A percentile compares a stretch with the other conserved stretches of the same genome.
Evolutionary conservation across 1,140 invertebrate genomes (phyloP).

Genomic region (Pseudomyrmex dendroicus): DNA sequence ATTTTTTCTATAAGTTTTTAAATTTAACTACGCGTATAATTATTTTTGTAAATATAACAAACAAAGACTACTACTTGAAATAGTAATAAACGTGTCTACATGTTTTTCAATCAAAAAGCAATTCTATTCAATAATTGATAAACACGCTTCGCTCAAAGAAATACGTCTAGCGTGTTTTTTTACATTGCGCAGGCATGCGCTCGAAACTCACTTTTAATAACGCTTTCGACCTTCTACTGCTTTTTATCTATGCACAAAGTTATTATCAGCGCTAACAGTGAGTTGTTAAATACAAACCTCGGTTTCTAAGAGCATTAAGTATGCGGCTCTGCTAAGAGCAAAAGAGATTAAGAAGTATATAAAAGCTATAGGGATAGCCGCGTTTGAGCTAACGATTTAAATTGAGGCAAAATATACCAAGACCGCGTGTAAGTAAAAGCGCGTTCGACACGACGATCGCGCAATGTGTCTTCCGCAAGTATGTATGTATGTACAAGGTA

Average conservation of each 20-base stretch:
- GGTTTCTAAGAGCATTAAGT: conserved; percentile 74
- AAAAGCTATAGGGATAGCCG: not conserved
- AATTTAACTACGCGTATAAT: not conserved
- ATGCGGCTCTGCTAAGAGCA: conserved; percentile 69
- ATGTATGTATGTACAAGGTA: not conserved
- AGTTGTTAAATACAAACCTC: conserved; percentile 73
- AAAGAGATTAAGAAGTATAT: conserved; percentile 67
- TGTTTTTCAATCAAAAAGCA: conserved; percentile 25
- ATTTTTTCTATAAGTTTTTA: too few relatives aligned
- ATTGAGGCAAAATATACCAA: conserved; percentile 64
- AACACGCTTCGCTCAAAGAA: not conserved
- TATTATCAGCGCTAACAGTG: conserved; percentile 69
- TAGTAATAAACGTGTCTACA: conserved; percentile 24
- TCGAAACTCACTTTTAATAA: conserved; percentile 55
- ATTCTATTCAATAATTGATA: not conserved
- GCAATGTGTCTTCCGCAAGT: conserved; percentile 60
- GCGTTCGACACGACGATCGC: not conserved
- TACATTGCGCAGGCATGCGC: conserved; percentile 4
- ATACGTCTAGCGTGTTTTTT: conserved; percentile 33
- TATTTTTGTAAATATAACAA: conserved; percentile 16
- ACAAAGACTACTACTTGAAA: not conserved
- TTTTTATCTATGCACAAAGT: conserved; percentile 56
- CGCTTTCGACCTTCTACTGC: conserved; percentile 58
- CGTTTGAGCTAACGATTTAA: conserved; percentile 69
- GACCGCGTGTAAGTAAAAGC: conserved; percentile 37